Conservation (phyloP, 2,888 invertebrate genomes). For the Harpalus rubripes region DNA sequence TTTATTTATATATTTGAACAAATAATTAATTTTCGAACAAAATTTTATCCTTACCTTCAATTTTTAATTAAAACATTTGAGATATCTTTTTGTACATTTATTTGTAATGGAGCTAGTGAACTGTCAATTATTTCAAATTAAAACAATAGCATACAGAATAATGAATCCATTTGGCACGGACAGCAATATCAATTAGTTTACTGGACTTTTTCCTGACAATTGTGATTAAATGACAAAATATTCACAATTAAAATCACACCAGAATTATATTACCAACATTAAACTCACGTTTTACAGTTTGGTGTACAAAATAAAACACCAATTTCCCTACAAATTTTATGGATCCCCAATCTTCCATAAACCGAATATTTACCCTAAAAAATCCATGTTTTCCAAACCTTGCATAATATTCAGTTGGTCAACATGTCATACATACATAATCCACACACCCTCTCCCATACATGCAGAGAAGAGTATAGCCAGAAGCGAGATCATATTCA, state of each 20-base stretch:
- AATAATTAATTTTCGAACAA: no score
- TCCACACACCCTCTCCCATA: conserved; percentile 1
- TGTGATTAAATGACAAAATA: neutral
- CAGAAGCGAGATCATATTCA: conserved; percentile 24
- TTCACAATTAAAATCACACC: neutral
- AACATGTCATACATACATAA: conserved; percentile 45
- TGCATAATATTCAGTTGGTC: conserved; percentile 32
- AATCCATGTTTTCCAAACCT: neutral
- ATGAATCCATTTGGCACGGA: neutral
- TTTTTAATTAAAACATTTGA: no score
- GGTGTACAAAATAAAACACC: neutral
- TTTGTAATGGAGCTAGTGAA: neutral
- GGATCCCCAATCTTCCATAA: neutral
- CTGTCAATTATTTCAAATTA: neutral
- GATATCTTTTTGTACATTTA: neutral
- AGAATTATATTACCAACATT: neutral
- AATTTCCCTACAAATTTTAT: conserved; percentile 12
- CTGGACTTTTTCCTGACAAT: neutral
- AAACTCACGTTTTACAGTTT: neutral
- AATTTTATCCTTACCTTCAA: no score
- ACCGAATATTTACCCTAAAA: neutral
- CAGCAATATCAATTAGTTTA: neutral
- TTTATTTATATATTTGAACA: no score
- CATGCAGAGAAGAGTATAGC: neutral
- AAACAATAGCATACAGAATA: neutral